These are phyloP conservation scores for Plebejus argus DNA, from an alignment of 2,888 invertebrate genomes.

Conservation along the genomic window DNA sequence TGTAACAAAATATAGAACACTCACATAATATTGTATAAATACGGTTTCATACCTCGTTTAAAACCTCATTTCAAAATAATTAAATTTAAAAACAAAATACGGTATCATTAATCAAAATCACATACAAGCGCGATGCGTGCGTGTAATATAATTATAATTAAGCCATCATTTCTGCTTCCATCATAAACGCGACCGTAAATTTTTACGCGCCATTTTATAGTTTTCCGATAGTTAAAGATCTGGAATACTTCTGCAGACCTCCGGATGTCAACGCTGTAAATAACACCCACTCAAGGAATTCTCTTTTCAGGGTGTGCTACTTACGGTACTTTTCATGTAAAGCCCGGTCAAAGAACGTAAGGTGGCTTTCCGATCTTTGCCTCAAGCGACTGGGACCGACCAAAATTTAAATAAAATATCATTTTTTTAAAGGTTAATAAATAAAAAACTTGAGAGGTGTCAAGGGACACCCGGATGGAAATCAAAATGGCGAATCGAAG, in stretches of 20 bases:
- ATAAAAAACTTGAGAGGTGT: too few species aligned
- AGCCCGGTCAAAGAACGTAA: too few species aligned
- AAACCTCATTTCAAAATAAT: neutral
- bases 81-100: neutral
- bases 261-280: slow-evolving; percentile 27
- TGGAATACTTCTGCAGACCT: neutral
- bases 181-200: slow-evolving; percentile 20
- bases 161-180: neutral
- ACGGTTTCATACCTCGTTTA: too few species aligned
- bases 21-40: too few species aligned
- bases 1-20: too few species aligned
- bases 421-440: too few species aligned
- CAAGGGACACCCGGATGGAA: too few species aligned
- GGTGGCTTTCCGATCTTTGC: too few species aligned
- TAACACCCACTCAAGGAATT: neutral
- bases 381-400: too few species aligned
- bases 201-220: slow-evolving; percentile 23
- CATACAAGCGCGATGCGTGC: neutral
- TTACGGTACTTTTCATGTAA: neutral
- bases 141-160: slow-evolving; percentile 16
- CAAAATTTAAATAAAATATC: too few species aligned
- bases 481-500: too few species aligned
- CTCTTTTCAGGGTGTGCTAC: neutral
- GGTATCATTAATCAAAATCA: neutral
- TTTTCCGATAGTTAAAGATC: slow-evolving; percentile 29